Evolutionary conservation across 2,888 invertebrate genomes (phyloP).

Genomic region (Beris morrisii): DNA sequence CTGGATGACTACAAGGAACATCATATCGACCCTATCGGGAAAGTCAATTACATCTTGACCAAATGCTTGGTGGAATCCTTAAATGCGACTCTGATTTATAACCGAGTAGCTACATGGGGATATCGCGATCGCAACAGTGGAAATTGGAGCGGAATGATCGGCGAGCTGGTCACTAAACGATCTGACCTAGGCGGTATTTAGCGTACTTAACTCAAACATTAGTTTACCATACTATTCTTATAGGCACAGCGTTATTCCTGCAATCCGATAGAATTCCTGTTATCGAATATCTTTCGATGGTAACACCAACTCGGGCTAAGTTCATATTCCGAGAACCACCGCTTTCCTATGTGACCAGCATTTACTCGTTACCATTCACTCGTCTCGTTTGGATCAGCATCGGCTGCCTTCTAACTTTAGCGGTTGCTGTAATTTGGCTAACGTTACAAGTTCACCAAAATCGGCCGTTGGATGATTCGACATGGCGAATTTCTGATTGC

Average conservation of each 20-base stretch:
- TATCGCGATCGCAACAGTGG: constrained; percentile 59
- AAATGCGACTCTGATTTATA: constrained; percentile 60
- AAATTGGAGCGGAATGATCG: constrained; percentile 67
- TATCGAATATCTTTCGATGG: constrained; percentile 62
- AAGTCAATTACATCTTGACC: constrained; percentile 64
- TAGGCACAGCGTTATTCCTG: constrained; percentile 55
- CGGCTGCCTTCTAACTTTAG: constrained; percentile 55
- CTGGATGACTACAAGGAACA: constrained; percentile 55
- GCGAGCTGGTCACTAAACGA: constrained; percentile 60
- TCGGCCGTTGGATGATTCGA: not conserved
- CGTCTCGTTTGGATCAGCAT: constrained; percentile 65
- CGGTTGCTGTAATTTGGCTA: constrained; percentile 31
- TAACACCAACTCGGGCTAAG: constrained; percentile 59
- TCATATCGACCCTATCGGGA: constrained; percentile 64
- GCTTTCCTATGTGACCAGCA: constrained; percentile 65
- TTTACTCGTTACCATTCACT: constrained; percentile 68
- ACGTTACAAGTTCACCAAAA: constrained; percentile 18
- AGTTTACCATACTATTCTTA: not conserved
- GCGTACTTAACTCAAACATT: not conserved
- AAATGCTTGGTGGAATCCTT: constrained; percentile 61
- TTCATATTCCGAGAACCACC: constrained; percentile 70
- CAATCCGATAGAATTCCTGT: constrained; percentile 48
- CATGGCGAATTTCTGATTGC: constrained; percentile 52
- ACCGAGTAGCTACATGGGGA: constrained; percentile 63
- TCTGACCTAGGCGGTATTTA: constrained; percentile 61